Base-by-base conservation (phyloP, 1,140 invertebrate species). In the Globodera rostochiensis region DNA sequence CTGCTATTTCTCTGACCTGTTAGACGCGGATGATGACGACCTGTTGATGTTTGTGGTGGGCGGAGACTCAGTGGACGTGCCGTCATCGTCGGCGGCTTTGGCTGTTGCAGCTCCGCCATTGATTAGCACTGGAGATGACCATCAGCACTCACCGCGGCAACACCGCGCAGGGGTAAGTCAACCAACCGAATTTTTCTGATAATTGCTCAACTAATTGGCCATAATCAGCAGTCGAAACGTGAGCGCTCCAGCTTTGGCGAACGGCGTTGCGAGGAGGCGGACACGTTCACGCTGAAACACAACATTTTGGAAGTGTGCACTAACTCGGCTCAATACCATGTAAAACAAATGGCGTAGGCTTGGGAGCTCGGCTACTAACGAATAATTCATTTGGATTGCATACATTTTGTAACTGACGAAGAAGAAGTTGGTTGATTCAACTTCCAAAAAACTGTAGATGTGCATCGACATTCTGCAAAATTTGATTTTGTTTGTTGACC, bases 211-310 rank as follows among this genome's bases (percentile, higher is more conserved):
- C 8, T 25, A 64, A 67, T 46, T 36, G 67, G 36, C 36, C 36
- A 36, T 36, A 36, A 36, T 36, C 36, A 25, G 6, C n/a, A 76
- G 9, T 57, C 50, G 60, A 64, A 15, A 15, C 57, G 13, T 13
- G 21, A 67, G 6, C 78, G 78, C 19, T 57, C 15, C 57, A 81
- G 73, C 21, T 81, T 71, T 49, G 79, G 79, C 50, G 79, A 82
- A 80, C 21, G 69, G 1, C 81, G 70, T 21, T 90, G 91, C 86
- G 93, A 94, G 49, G 94, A 95, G 19, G 95, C 97, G 6, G 96
- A 99, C 91, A 95, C 95, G 4, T 98, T 99, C 88, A 98, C 96
- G 0, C 91, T 99, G 3, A 97, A 98, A 93, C 97, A 99, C 92
- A 95, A 99, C 89, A 97, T 98, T 91, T 91, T 99, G 3, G 95